phyloP scores from a whole-genome alignment of 2,797 vertebrate species.

The Chaenodraco wilsoni region DNA sequence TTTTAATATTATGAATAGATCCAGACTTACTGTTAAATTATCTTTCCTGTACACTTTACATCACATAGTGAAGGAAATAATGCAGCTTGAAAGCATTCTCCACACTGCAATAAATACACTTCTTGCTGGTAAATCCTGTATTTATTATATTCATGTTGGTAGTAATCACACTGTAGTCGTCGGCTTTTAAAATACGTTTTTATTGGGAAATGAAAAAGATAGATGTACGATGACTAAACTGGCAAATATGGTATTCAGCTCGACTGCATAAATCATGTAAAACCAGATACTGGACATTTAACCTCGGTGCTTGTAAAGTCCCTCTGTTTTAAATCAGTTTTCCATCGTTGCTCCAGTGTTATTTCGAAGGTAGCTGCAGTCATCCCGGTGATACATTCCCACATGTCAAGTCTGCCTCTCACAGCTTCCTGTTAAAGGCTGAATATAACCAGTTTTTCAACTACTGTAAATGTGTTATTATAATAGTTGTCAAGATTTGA shows the following conservation, averaged over 20 bases:
- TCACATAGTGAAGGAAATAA: not conserved
- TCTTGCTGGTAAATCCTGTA: not conserved
- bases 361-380: slow-evolving; percentile 24
- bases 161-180: not conserved
- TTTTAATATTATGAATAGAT: too few species aligned
- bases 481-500: not conserved
- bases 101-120: not conserved
- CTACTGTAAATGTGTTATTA: slow-evolving; percentile 3
- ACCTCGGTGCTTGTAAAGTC: not conserved
- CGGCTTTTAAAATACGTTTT: too few species aligned
- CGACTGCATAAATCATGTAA: not conserved
- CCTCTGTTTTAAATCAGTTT: not conserved
- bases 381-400: slow-evolving; percentile 63
- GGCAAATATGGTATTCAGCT: not conserved
- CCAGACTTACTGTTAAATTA: not conserved
- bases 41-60: not conserved
- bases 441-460: slow-evolving; percentile 15
- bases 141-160: not conserved
- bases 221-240: not conserved
- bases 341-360: slow-evolving; percentile 15
- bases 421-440: slow-evolving; percentile 59
- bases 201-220: not conserved
- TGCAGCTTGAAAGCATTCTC: not conserved
- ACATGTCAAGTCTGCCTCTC: slow-evolving; percentile 45
- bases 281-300: not conserved